phyloP scores from a whole-genome alignment of 2,797 vertebrate genomes.

The Syngnathus acus region DNA sequence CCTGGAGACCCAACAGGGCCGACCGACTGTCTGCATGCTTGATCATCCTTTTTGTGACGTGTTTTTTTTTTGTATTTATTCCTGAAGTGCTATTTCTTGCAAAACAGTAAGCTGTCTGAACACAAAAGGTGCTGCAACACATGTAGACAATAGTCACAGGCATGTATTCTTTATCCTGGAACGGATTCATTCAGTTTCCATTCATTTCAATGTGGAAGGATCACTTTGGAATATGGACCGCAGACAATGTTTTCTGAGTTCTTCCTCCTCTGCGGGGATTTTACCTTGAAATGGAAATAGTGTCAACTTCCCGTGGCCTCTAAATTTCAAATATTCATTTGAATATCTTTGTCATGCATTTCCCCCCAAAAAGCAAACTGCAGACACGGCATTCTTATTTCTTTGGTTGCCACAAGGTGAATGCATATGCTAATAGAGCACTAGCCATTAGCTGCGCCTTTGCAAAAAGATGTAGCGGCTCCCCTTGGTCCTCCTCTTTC shows the following conservation, averaged over 20 bases:
- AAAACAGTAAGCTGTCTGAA: too few relatives aligned
- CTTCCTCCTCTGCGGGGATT: neutral
- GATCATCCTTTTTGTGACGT: conserved; percentile 8
- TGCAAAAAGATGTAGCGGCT: conserved; percentile 37
- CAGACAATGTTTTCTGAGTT: neutral
- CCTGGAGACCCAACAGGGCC: conserved; percentile 31
- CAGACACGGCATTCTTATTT: neutral
- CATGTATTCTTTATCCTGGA: too few relatives aligned
- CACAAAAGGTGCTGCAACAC: too few relatives aligned
- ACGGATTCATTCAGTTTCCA: too few relatives aligned
- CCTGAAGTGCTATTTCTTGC: neutral
- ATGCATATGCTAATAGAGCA: conserved; percentile 9
- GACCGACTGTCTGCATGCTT: conserved; percentile 20
- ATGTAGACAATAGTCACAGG: too few relatives aligned
- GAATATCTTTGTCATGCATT: neutral
- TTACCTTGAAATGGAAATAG: neutral
- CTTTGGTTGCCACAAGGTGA: conserved; percentile 7
- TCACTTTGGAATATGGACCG: too few relatives aligned
- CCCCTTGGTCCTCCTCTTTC: conserved; percentile 36
- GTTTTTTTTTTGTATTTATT: neutral
- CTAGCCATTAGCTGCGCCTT: neutral
- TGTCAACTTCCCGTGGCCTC: neutral
- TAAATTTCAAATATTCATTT: conserved; percentile 15
- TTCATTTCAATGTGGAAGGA: too few relatives aligned
- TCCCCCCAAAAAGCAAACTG: too few relatives aligned